Base-by-base conservation (phyloP, 2,113 vertebrate species). In the Leiothrix lutea region DNA sequence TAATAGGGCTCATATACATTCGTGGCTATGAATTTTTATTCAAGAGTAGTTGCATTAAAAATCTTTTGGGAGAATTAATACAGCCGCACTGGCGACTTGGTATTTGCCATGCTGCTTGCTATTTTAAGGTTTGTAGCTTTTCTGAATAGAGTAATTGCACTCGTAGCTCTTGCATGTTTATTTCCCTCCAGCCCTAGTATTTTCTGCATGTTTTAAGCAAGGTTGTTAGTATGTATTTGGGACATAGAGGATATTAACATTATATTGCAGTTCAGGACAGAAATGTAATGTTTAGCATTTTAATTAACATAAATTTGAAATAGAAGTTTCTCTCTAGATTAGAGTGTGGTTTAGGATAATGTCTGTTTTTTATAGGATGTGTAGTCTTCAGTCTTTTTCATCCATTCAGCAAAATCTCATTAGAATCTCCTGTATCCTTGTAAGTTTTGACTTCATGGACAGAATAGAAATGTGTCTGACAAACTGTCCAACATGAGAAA, bases 171-270 rank as follows among this genome's bases (percentile, higher is more conserved):
- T 89, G 17, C 7, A 3, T 69, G 15, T 73, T 93, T 71, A 2
- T 79, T 84, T 48, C 38, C 48, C 20, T 85, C n/a, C 62, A 85
- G 47, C 33, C 42, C 10, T 67, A 62, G 13, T 65, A 22, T 64
- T 87, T 94, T 66, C 74, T 95, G 45, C 45, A 53, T 54, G 50
- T 86, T 89, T 91, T 74, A 69, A 78, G 40, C 28, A 79, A 86
- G 22, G 23, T 70, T 19, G 21, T 86, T 92, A 85, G 38, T 90
- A 93, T 94, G 74, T 95, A 80, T 90, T 96, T 93, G 40, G 92
- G 65, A 70, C 81, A 40, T 12, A 28, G 23, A 85, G 31, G 29
- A 69, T 90, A 80, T 88, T 84, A 70, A 77, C 61, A 13, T 35
- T 83, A 38, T 45, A 56, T 79, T 92, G 58, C 53, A 82, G 36